Percentiles rank a stretch among this genome's conserved stretches.
These are phyloP conservation scores for Colinus virginianus DNA, from an alignment of 2,113 vertebrate genomes.

Conservation along the genomic window DNA sequence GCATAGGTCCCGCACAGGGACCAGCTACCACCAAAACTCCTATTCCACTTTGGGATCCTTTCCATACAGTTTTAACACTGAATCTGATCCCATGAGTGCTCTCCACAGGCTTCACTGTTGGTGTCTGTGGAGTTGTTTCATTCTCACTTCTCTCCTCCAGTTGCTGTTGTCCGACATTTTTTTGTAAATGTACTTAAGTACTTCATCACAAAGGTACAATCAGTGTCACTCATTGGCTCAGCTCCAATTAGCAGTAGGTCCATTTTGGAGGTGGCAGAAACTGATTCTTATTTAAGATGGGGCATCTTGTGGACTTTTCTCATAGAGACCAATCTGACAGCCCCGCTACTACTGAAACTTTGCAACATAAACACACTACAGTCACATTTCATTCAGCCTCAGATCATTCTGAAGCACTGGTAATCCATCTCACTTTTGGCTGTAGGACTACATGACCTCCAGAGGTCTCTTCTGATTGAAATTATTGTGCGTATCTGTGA, in stretches of 20 bases:
- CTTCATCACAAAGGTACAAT: neutral
- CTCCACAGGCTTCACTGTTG: neutral
- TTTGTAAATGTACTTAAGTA: neutral
- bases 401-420: neutral
- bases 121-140: neutral
- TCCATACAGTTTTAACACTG: neutral
- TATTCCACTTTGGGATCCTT: neutral
- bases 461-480: neutral
- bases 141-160: neutral
- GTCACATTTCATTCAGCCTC: neutral
- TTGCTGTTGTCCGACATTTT: neutral
- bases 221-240: neutral
- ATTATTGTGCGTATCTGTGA: neutral
- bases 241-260: neutral
- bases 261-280: neutral
- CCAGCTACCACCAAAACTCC: too few species aligned
- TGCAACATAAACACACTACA: neutral
- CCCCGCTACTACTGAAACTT: neutral
- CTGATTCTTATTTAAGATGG: neutral
- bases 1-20: too few species aligned
- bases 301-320: neutral
- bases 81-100: neutral
- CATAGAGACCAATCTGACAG: neutral
- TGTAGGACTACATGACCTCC: too few species aligned
- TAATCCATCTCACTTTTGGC: rapidly evolving